phyloP scores from a whole-genome alignment of 23 tunicate species.

The Halocynthia aurantium region DNA sequence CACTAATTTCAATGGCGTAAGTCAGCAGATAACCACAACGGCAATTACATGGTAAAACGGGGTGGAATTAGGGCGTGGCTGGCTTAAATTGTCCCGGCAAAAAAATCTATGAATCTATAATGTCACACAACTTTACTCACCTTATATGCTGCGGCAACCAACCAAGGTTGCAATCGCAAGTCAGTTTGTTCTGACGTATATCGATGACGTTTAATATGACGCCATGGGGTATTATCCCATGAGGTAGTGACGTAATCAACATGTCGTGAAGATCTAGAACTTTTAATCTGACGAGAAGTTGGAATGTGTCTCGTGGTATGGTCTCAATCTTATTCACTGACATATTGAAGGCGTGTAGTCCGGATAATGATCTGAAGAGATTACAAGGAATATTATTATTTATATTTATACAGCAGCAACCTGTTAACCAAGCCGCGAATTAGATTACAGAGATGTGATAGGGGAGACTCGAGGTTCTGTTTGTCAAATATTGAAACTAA shows the following conservation, averaged over 20 bases:
- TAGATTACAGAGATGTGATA: no score
- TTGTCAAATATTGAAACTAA: no score
- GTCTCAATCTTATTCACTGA: conserved; percentile 44
- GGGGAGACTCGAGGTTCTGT: no score
- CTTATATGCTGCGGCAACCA: conserved; percentile 70
- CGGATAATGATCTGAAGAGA: conserved; percentile 44
- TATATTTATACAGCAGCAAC: no score
- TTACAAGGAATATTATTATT: no score
- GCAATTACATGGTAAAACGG: no score
- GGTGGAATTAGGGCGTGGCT: no score
- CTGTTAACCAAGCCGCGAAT: no score
- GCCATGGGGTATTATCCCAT: conserved; percentile 52
- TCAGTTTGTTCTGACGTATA: conserved; percentile 58
- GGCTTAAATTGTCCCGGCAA: background rate
- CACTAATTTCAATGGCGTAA: no score
- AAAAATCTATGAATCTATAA: background rate
- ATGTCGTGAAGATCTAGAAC: conserved; percentile 38
- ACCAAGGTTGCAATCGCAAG: conserved; percentile 45
- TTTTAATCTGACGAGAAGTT: conserved; percentile 31
- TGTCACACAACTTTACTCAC: conserved; percentile 19
- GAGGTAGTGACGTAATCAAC: conserved; percentile 31
- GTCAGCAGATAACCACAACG: no score
- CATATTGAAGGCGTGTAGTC: conserved; percentile 48
- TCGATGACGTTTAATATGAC: conserved; percentile 52
- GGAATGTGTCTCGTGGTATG: conserved; percentile 36